Evolutionary conservation across 2,888 invertebrate species (phyloP), one percentile per base, ranked within the genome.

Genomic region (Willowsia nigromaculata): DNA sequence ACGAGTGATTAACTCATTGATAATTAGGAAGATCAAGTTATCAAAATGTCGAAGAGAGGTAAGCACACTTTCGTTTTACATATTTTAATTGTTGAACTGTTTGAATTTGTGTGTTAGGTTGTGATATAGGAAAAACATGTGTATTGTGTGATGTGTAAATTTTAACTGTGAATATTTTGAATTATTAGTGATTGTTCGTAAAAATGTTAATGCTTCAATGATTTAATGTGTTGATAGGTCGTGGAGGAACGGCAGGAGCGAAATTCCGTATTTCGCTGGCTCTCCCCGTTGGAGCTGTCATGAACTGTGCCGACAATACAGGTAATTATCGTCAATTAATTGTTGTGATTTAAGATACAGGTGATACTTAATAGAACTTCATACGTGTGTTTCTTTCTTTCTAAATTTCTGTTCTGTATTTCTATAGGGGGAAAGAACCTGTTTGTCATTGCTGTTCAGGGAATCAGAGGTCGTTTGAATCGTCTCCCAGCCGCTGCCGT

Each of bases 171-270:
- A 56, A 7, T 18, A 22, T 59, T 59, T 59, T 11, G 4, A 37
- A 37, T 6, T 6, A 37, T 6, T 37, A 6, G 37, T 43, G 11
- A 43, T 43, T 43, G 11, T 13, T 43, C 11, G 3, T 6, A 9
- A 13, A 9, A 1, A 9, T 43, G 43, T 9, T 50, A 50, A 25
- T 25, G 1, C 27, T 25, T 25, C 1, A 59, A 25, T 27, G 3
- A 40, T 43, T 74, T 74, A 47, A 47, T 47, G 43, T 43, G 22
- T 37, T 59, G 4, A 50, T 95, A 99, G 99, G 99, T 96, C 99
- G 99, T 96, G 99, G 99, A 96, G 99, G 99, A 96, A 97, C 99
- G 94, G 98, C 99, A 93, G 99, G 99, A 96, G 99, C 99, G 94
- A 99, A 99, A 95, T 99, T 99, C 96, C 97, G 99, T 94, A 99